These are phyloP conservation scores for Machimus atricapillus DNA, from an alignment of 2,888 invertebrate species.

Conservation along the genomic window DNA sequence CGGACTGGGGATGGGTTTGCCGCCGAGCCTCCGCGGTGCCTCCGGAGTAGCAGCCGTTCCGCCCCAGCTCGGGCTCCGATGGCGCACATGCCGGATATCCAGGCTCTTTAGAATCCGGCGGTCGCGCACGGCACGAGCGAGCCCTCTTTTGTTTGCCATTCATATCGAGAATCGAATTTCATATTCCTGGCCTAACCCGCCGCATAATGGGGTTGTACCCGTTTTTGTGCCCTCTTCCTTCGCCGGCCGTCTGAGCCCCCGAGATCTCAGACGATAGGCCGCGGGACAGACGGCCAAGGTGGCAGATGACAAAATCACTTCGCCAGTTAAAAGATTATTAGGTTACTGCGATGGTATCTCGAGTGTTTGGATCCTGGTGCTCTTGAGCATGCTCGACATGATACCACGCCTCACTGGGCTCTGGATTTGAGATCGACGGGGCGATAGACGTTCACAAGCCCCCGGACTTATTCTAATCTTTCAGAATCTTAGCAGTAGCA, in stretches of 20 bases:
- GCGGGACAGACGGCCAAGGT: conserved; percentile 3
- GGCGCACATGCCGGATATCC: conserved; percentile 33
- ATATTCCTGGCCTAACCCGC: neutral
- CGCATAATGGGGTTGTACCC: conserved; percentile 26
- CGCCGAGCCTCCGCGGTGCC: neutral
- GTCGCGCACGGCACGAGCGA: conserved; percentile 34
- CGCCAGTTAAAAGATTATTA: conserved; percentile 35
- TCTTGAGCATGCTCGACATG: neutral
- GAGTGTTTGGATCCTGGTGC: conserved; percentile 4
- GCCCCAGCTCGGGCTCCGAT: neutral
- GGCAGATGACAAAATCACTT: conserved; percentile 32
- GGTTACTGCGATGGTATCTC: conserved; percentile 34
- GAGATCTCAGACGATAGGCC: conserved; percentile 19
- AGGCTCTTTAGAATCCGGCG: neutral
- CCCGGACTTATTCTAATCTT: neutral
- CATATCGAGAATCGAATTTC: conserved; percentile 30
- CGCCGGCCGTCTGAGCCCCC: neutral
- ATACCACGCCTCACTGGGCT: neutral
- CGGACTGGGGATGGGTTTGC: neutral
- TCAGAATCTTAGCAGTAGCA: neutral
- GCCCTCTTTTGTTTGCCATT: conserved; percentile 32
- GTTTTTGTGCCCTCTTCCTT: neutral
- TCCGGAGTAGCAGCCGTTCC: conserved; percentile 13
- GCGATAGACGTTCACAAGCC: neutral
- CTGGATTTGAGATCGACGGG: neutral